Evolutionary conservation across 2,113 vertebrate genomes (phyloP), one percentile per base, ranked within the genome.

Genomic region (Crotalus tigris): DNA sequence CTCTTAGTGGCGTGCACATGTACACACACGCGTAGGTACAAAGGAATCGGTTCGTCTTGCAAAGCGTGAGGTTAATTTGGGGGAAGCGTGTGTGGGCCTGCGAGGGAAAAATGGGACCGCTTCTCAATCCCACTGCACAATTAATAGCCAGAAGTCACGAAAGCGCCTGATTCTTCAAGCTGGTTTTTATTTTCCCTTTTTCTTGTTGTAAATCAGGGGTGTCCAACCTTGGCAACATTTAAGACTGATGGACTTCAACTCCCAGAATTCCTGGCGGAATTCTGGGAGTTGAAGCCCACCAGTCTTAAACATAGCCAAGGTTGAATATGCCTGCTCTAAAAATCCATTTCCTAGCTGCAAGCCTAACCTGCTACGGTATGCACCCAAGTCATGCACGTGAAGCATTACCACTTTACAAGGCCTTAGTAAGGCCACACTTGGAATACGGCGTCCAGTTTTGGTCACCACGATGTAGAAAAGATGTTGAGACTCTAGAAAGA

Each of bases 121-220:
- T n/a, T 39, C 21, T 54, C 23, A 15, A 39, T 21, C 53, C 51
- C 51, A 17, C 29, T 4, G 1, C 8, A 10, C n/a, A 1, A 39
- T 89, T 58, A 13, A 4, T 33, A n/a, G 89, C 2, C 59, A 12
- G 26, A 53, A 7, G 86, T 88, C 51, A 88, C 17, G 2, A 39
- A 39, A 39, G 1, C 0, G 3, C 5, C 5, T 2, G n/a, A 15
- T 39, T 54, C 46, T 51, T 51, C 10, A 1, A 2, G 21, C 11
- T 51, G 5, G 2, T 26, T 54, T 88, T 88, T 54, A 4, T 88
- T 88, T 19, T 0, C 24, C 85, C 3, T 0, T 8, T 33, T 17
- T n/a, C 1, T 88, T 88, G 1, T 26, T 6, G 11, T 6, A 51
- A 87, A 29, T 87, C 12, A 4, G 12, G 26, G 3, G 10, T 64